Percentiles rank a stretch among this genome's conserved stretches.
Conservation (phyloP, 2,888 invertebrate species). For the Bruchidius siliquastri region DNA sequence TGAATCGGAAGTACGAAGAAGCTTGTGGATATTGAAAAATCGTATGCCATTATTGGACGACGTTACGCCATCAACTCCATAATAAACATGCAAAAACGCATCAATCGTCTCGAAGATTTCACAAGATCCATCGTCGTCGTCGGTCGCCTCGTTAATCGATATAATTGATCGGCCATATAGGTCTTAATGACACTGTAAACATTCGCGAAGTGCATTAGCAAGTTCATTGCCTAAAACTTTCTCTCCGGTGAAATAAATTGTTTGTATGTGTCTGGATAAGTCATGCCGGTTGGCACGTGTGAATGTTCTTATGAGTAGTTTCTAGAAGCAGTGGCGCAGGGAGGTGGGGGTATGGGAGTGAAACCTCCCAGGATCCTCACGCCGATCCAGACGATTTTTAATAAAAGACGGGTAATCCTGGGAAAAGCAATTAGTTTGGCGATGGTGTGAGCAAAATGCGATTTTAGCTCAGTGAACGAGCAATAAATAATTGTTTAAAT, state of each 20-base stretch:
- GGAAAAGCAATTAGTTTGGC: too few species aligned
- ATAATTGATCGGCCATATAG: slow-evolving; percentile 12
- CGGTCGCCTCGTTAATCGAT: not conserved
- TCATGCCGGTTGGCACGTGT: not conserved
- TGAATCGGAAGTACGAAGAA: not conserved
- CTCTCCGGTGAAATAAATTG: slow-evolving; percentile 11
- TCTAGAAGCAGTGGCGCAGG: too few species aligned
- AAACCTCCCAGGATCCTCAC: too few species aligned
- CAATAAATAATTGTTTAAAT: too few species aligned
- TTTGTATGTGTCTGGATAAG: not conserved
- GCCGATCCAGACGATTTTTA: too few species aligned
- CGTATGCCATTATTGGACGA: not conserved
- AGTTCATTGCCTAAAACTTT: slow-evolving; percentile 25
- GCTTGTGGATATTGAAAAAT: slow-evolving; percentile 3
- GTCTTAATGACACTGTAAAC: slow-evolving; percentile 22
- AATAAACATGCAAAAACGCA: not conserved
- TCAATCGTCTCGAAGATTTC: not conserved
- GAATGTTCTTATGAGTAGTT: not conserved
- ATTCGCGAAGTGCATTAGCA: slow-evolving; percentile 19
- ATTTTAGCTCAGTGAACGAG: too few species aligned
- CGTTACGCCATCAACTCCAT: not conserved
- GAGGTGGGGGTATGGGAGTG: too few species aligned
- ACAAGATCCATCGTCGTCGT: not conserved
- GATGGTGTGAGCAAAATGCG: too few species aligned
- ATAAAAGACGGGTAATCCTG: too few species aligned